These are phyloP conservation scores for Otolemur crassicaudatus DNA, from an alignment of 2,797 vertebrate species.

Conservation along the genomic window DNA sequence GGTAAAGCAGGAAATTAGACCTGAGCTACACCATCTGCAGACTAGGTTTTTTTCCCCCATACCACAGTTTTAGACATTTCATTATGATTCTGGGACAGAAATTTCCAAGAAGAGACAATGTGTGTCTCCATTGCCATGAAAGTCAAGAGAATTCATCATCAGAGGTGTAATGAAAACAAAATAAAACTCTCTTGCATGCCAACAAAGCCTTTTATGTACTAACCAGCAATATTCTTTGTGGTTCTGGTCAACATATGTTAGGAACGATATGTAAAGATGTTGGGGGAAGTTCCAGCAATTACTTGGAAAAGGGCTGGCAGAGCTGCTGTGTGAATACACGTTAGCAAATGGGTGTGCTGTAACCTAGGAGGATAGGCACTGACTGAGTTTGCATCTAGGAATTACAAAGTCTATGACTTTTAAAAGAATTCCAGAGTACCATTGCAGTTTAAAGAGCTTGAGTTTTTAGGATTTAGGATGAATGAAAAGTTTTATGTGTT, in stretches of 20 bases:
- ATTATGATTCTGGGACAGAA: background rate
- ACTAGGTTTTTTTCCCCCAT: background rate
- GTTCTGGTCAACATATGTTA: background rate
- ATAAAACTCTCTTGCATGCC: background rate
- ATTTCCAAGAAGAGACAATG: slow-evolving; percentile 25
- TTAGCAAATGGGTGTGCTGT: background rate
- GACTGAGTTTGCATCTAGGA: background rate
- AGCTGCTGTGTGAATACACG: background rate
- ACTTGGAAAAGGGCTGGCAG: background rate
- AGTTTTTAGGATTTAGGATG: background rate
- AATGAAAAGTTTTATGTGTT: background rate
- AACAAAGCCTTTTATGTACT: background rate
- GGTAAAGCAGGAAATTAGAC: background rate
- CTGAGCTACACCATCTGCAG: background rate
- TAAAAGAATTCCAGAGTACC: background rate
- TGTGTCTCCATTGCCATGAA: background rate
- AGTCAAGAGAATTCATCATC: background rate
- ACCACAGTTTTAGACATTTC: background rate
- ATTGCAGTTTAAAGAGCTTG: background rate
- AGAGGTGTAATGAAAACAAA: background rate
- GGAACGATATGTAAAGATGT: background rate
- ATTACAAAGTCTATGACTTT: background rate
- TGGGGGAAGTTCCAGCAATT: background rate
- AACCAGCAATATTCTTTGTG: background rate
- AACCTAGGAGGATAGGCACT: background rate